Base-by-base conservation (phyloP, 2,113 vertebrate species). In the Neotoma lepida region DNA sequence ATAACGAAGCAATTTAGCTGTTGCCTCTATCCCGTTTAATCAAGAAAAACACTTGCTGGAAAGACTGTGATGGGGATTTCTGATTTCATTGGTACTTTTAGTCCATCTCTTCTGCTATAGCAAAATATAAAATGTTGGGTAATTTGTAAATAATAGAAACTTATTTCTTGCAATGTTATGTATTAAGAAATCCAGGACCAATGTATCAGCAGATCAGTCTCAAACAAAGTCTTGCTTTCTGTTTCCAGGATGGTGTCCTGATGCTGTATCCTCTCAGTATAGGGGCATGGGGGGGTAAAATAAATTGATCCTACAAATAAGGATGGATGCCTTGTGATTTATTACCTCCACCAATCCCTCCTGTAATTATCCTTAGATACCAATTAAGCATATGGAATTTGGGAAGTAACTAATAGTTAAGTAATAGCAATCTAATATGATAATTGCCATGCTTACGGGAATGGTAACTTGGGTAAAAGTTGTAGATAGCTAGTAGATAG, bases 11-110 rank as follows among this genome's bases (percentile, higher is more conserved):
- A 78, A 14, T 18, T 28, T 6, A 4, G 28, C 2, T 18, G 51
- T 3, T 49, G 17, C 81, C 85, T 86, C 44, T 94, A 17, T 70
- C 28, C 5, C n/a, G 70, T 70, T 88, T 88, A 49, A 92, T 80
- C 24, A 94, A 61, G 1, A 89, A 94, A 86, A 63, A 91, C 56
- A 56, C 10, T 35, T 77, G 1, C 22, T 49, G 6, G 20, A 92
- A 93, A 74, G 46, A 14, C n/a, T 17, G 5, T n/a, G 44, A 1
- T 91, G 58, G 10, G 70, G 3, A 61, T 20, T 81, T 86, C 46
- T 92, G 54, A 41, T 94, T 88, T 64, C 9, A 80, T 68, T 51
- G n/a, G 4, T 66, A 7, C 33, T 58, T 56, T 76, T 20, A 9
- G 22, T 46, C 39, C n/a, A 26, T 56, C 76, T 39, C 49, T 77